These are phyloP conservation scores for Pseudobourletiella spinata DNA, from an alignment of 1,140 invertebrate species.

Conservation along the genomic window DNA sequence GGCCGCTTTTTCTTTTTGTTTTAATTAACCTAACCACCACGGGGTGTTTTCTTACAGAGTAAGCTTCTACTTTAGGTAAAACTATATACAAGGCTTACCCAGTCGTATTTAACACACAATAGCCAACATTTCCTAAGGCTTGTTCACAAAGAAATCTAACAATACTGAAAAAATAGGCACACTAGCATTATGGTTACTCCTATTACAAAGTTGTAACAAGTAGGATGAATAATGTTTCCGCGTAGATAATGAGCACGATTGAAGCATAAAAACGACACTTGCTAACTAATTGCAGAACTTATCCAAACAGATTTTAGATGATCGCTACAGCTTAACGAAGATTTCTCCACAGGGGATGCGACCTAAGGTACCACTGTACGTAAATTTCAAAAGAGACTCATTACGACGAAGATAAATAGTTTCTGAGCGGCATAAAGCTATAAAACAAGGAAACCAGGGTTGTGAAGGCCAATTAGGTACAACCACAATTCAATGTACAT, in stretches of 20 bases:
- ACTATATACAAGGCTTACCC: constrained; percentile 7
- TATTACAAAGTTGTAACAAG: background rate
- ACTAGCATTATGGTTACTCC: background rate
- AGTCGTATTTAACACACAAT: constrained; percentile 2
- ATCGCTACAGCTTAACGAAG: background rate
- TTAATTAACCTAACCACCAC: background rate
- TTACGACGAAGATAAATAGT: background rate
- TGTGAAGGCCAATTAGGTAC: constrained; percentile 17
- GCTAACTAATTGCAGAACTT: background rate
- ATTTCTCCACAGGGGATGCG: background rate
- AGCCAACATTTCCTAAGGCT: background rate
- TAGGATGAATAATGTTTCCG: background rate
- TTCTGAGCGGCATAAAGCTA: background rate
- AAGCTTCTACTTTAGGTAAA: background rate
- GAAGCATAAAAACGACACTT: background rate
- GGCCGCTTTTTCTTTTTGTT: background rate
- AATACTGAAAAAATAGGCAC: background rate
- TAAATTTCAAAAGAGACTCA: background rate
- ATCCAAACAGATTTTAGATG: background rate
- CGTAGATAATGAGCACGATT: background rate
- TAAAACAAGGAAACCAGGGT: constrained; percentile 17
- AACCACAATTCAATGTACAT: constrained; percentile 15
- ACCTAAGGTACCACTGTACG: background rate
- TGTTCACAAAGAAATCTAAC: background rate
- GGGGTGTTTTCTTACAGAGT: background rate